These are phyloP conservation scores for Danionella dracula DNA, from an alignment of 2,797 vertebrate species.

Conservation along the genomic window DNA sequence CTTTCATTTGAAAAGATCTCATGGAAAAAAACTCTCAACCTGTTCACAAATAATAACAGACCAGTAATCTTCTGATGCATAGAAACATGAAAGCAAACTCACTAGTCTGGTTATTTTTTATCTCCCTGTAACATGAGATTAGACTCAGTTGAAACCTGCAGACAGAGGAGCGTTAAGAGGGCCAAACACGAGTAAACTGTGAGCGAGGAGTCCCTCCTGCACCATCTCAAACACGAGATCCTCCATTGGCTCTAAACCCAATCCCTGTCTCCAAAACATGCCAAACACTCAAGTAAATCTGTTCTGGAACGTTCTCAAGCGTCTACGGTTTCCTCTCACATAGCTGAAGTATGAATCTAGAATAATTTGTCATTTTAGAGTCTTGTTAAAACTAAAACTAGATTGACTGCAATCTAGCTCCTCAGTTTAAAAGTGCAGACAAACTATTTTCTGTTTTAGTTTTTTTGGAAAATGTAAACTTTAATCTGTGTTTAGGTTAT, in stretches of 20 bases:
- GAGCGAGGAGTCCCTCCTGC: neutral
- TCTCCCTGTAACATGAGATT: neutral
- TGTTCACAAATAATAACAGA: neutral
- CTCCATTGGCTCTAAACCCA: neutral
- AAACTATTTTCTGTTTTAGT: too few species aligned
- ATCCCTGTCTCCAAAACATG: neutral
- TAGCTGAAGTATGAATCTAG: conserved; percentile 1
- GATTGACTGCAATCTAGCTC: neutral
- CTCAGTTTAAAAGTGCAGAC: neutral
- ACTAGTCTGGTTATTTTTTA: too few species aligned
- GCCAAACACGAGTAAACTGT: conserved; percentile 13
- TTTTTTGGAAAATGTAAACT: too few species aligned
- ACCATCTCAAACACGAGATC: neutral
- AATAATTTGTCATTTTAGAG: neutral
- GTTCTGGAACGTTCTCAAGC: neutral
- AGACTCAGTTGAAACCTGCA: neutral
- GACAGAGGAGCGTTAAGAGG: neutral
- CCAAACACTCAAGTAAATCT: neutral
- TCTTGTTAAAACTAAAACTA: neutral
- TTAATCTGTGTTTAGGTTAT: too few species aligned
- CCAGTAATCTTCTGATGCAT: too few species aligned
- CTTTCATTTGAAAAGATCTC: conserved; percentile 65
- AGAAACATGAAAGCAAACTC: too few species aligned
- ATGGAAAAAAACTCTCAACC: conserved; percentile 14
- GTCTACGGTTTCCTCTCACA: neutral